Evolutionary conservation across 2,888 invertebrate species (phyloP).

Genomic region (Troides helena): DNA sequence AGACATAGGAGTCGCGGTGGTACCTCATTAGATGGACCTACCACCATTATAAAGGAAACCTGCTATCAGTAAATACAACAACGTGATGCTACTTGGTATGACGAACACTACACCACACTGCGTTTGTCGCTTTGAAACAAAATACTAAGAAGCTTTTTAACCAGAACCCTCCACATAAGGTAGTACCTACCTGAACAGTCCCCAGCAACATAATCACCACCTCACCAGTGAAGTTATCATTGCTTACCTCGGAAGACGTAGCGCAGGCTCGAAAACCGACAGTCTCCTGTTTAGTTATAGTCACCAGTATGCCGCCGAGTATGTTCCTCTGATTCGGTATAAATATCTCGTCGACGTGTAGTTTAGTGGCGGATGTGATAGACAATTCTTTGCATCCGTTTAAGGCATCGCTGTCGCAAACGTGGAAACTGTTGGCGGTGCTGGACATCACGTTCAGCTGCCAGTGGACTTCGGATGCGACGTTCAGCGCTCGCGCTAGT

Average conservation of each 20-base stretch:
- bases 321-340: constrained; percentile 67
- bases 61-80: too few species aligned
- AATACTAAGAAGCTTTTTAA: too few species aligned
- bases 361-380: constrained; percentile 47
- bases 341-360: constrained; percentile 64
- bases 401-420: constrained; percentile 56
- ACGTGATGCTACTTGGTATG: too few species aligned
- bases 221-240: background rate
- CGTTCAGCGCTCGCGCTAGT: constrained; percentile 39
- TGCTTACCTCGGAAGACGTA: constrained; percentile 54
- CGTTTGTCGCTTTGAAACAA: too few species aligned
- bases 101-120: too few species aligned
- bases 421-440: constrained; percentile 53
- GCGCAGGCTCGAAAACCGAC: constrained; percentile 60
- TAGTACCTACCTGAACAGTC: too few species aligned
- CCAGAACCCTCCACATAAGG: too few species aligned
- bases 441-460: constrained; percentile 59
- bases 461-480: constrained; percentile 55
- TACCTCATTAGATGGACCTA: too few species aligned
- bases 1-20: too few species aligned
- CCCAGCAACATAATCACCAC: too few species aligned
- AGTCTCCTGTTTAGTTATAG: constrained; percentile 53
- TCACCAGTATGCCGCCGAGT: constrained; percentile 60
- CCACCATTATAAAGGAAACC: too few species aligned
- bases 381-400: constrained; percentile 47